Base-by-base conservation (phyloP, 2,888 invertebrate genomes). In the Acanthoscelides obtectus region DNA sequence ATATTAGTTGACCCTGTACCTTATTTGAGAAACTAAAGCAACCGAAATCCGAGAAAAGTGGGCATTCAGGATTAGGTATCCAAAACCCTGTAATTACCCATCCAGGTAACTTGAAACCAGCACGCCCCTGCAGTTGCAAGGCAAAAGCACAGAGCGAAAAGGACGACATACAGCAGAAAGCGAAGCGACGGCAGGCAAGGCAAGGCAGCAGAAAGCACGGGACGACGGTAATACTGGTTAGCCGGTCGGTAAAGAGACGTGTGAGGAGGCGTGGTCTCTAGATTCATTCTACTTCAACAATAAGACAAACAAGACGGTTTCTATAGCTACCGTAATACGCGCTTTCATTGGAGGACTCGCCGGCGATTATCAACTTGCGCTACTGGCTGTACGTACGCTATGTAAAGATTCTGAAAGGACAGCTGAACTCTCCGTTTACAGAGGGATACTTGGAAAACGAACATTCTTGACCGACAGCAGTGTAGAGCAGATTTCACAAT, bases 301-400 rank as follows among this genome's bases (percentile, higher is more conserved):
- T 85, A 84, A 83, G 83, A 82, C 81, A 81, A 82, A 81, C 81
- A 82, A 81, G 81, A 77, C 81, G 80, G 85, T 84, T 86, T 84
- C 85, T 86, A 86, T 85, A 86, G 85, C 86, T 86, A 86, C 85
- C 84, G 84, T 80, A 83, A 83, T 86, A 85, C 85, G 84, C 84
- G 77, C 79, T 81, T 82, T 82, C 84, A 86, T 86, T 86, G 86
- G 86, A 80, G 80, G 81, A 77, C 78, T 73, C 80, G 78, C 80
- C 79, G 45, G 45, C 81, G 82, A 81, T 82, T 82, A 82, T 80
- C 78, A 80, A 80, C 78, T 78, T 79, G 45, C 45, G 45, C 45
- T n/a, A n/a, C n/a, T 45, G 8, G 45, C 45, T 45, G 25, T 25
- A 25, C 25, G 72, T 74, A 71, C 6, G 12, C 12, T 45, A 45